phyloP scores from a whole-genome alignment of 2,888 invertebrate genomes.

The Agrotis segetum region DNA sequence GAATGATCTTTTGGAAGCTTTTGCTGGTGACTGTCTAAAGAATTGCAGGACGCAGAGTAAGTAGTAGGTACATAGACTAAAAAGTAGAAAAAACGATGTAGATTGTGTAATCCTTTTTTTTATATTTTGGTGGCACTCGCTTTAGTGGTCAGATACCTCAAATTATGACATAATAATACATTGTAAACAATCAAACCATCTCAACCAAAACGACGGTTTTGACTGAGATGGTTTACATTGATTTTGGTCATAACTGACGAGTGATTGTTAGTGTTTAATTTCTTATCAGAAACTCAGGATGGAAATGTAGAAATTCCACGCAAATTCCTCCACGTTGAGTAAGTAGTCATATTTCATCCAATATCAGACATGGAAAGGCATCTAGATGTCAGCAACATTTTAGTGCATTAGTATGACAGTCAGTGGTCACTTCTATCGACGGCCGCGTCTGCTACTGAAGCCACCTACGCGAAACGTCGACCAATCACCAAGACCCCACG shows the following conservation, averaged over 20 bases:
- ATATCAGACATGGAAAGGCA: neutral
- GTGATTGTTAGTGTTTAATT: neutral
- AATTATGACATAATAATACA: too few species aligned
- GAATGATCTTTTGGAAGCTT: neutral
- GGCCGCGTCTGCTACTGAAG: constrained; percentile 75
- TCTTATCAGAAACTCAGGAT: neutral
- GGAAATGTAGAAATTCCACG: neutral
- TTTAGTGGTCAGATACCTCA: too few species aligned
- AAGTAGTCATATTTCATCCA: too few species aligned
- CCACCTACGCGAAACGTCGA: constrained; percentile 77
- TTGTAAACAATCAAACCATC: neutral
- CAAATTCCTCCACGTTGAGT: too few species aligned
- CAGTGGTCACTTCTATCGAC: constrained; percentile 68
- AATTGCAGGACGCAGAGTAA: too few species aligned
- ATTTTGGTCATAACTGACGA: too few species aligned
- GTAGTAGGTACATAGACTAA: too few species aligned
- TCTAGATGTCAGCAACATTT: constrained; percentile 39
- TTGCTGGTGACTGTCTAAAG: too few species aligned
- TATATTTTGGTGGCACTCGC: too few species aligned
- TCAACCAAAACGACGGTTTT: neutral
- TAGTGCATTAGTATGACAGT: constrained; percentile 54
- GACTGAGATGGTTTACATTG: too few species aligned
- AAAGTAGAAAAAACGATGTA: too few species aligned
- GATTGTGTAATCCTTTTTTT: too few species aligned
- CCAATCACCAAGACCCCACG: constrained; percentile 73